phyloP scores from a whole-genome alignment of 2,797 vertebrate genomes.

The Chelon labrosus region DNA sequence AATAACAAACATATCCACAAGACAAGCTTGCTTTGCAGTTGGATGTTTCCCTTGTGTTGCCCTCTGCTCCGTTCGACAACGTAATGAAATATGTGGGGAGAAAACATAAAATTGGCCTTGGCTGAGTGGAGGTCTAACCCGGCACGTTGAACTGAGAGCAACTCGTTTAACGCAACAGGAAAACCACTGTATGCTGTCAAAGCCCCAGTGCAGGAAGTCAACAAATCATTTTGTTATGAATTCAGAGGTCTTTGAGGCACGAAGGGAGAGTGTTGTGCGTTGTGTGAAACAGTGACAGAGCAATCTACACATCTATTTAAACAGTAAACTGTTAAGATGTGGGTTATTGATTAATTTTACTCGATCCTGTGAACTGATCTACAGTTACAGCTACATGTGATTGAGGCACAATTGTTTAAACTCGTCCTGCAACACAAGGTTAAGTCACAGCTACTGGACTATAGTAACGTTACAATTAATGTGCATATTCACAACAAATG shows the following conservation, averaged over 20 bases:
- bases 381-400: neutral
- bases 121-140: conserved; percentile 49
- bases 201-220: conserved; percentile 1
- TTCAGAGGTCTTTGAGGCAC: neutral
- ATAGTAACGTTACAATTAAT: neutral
- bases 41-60: conserved; percentile 75
- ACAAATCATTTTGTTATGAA: conserved; percentile 3
- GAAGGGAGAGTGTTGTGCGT: neutral
- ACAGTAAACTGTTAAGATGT: conserved; percentile 15
- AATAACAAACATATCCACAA: conserved; percentile 84
- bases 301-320: neutral
- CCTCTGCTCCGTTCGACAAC: conserved; percentile 60
- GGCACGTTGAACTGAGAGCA: conserved; percentile 53
- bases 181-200: conserved; percentile 23
- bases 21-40: conserved; percentile 77
- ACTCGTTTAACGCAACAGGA: conserved; percentile 39
- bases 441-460: conserved; percentile 1
- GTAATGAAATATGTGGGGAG: conserved; percentile 58
- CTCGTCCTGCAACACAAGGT: neutral
- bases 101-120: conserved; percentile 40
- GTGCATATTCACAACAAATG: neutral
- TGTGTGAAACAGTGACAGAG: neutral
- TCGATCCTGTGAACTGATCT: neutral
- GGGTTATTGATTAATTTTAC: neutral
- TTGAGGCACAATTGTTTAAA: neutral